Evolutionary conservation across 2,888 invertebrate genomes (phyloP).

Genomic region (Meliscaeva auricollis): DNA sequence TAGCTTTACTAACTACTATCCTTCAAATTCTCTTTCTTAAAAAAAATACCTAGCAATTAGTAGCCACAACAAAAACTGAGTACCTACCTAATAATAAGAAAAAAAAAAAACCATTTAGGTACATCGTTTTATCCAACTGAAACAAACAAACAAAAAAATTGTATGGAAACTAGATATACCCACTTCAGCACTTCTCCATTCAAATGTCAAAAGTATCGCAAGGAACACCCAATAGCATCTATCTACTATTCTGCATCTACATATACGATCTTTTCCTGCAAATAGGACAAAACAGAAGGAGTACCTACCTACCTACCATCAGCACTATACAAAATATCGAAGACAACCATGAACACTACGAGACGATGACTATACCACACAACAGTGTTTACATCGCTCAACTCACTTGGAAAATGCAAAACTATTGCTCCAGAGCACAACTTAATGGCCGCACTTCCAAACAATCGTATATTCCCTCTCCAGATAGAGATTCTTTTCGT

Average conservation of each 20-base stretch:
- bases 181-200: conserved; percentile 55
- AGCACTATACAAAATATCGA: not conserved
- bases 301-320: not conserved
- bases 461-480: conserved; percentile 21
- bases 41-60: conserved; percentile 12
- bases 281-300: not conserved
- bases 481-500: conserved; percentile 6
- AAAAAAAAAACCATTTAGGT: not conserved
- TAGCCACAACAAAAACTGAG: not conserved
- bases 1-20: not conserved
- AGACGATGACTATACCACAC: conserved; percentile 10
- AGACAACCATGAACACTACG: conserved; percentile 7
- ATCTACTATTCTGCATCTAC: conserved; percentile 50
- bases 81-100: not conserved
- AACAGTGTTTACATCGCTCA: conserved; percentile 55
- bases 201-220: conserved; percentile 69
- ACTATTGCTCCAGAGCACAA: conserved; percentile 42
- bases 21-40: not conserved
- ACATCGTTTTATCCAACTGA: not conserved
- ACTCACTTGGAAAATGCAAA: conserved; percentile 65
- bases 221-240: conserved; percentile 63
- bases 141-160: conserved; percentile 17
- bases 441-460: conserved; percentile 31
- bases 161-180: conserved; percentile 16
- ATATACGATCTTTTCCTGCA: conserved; percentile 27